phyloP scores from a whole-genome alignment of 2,888 invertebrate genomes.

The Dryococelus australis region DNA sequence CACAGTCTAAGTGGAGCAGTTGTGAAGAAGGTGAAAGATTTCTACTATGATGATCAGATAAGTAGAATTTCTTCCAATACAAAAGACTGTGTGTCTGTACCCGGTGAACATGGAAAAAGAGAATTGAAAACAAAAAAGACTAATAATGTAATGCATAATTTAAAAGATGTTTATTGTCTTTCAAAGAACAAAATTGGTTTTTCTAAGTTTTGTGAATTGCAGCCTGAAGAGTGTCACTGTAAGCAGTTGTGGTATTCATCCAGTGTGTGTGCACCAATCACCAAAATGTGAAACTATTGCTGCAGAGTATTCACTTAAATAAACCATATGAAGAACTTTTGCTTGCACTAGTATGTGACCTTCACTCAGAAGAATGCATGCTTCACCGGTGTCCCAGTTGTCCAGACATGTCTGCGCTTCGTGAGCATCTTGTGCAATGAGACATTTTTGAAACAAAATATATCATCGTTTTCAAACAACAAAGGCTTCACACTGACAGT shows the following conservation, averaged over 20 bases:
- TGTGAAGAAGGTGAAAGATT: too few species aligned
- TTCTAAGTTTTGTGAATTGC: neutral
- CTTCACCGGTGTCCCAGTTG: neutral
- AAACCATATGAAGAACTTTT: neutral
- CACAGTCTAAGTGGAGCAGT: neutral
- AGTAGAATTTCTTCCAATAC: neutral
- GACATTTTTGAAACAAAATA: neutral
- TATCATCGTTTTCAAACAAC: neutral
- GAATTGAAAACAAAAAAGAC: too few species aligned
- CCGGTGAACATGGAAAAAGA: neutral
- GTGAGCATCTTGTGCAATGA: neutral
- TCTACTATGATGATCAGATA: neutral
- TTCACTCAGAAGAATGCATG: slow-evolving; percentile 19
- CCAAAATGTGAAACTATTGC: neutral
- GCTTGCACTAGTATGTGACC: too few species aligned
- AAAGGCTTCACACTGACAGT: neutral
- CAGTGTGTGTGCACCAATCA: slow-evolving; percentile 3
- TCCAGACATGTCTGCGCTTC: neutral
- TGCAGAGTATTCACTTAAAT: neutral
- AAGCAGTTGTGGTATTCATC: slow-evolving; percentile 16
- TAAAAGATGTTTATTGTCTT: slow-evolving; percentile 17
- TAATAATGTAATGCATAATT: slow-evolving; percentile 16
- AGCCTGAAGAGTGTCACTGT: slow-evolving; percentile 19
- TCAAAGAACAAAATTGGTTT: slow-evolving; percentile 19
- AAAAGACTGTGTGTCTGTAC: slow-evolving; percentile 21